phyloP scores from a whole-genome alignment of 2,888 invertebrate genomes.

The Drosophila acutilabella region DNA sequence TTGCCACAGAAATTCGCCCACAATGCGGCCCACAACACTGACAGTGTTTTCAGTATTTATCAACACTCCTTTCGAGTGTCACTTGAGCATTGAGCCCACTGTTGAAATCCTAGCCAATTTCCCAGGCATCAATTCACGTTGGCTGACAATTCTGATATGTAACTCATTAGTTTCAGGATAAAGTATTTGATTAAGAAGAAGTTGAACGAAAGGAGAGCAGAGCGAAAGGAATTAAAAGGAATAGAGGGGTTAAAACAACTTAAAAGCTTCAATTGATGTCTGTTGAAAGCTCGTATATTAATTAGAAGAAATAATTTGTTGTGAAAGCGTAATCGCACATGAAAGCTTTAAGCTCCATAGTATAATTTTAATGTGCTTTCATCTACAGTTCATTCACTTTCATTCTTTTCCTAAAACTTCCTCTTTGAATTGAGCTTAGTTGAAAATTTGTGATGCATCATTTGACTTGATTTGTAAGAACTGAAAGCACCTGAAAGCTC shows the following conservation, averaged over 20 bases:
- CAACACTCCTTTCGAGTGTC: constrained; percentile 24
- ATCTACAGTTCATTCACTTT: too few relatives aligned
- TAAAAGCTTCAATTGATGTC: neutral
- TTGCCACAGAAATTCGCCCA: constrained; percentile 9
- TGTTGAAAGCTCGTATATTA: neutral
- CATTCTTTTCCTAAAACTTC: too few relatives aligned
- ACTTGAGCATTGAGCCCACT: constrained; percentile 24
- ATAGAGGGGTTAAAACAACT: too few relatives aligned
- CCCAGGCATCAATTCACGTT: constrained; percentile 26
- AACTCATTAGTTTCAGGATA: neutral
- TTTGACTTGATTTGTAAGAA: too few relatives aligned
- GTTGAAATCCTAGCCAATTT: constrained; percentile 31
- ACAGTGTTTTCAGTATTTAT: constrained; percentile 1
- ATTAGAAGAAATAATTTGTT: too few relatives aligned
- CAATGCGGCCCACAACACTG: neutral
- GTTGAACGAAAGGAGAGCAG: neutral
- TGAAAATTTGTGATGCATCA: too few relatives aligned
- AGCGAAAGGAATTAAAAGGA: too few relatives aligned
- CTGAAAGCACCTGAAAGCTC: constrained; percentile 1
- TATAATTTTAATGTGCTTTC: too few relatives aligned
- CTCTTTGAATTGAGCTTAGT: too few relatives aligned
- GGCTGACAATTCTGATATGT: constrained; percentile 23
- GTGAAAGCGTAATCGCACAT: too few relatives aligned
- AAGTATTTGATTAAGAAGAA: constrained; percentile 14
- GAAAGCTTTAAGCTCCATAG: too few relatives aligned